Percentiles rank a stretch among this genome's conserved stretches.
Evolutionary conservation across 2,113 vertebrate genomes (phyloP).

Genomic region (Petrocephalus zakoni): DNA sequence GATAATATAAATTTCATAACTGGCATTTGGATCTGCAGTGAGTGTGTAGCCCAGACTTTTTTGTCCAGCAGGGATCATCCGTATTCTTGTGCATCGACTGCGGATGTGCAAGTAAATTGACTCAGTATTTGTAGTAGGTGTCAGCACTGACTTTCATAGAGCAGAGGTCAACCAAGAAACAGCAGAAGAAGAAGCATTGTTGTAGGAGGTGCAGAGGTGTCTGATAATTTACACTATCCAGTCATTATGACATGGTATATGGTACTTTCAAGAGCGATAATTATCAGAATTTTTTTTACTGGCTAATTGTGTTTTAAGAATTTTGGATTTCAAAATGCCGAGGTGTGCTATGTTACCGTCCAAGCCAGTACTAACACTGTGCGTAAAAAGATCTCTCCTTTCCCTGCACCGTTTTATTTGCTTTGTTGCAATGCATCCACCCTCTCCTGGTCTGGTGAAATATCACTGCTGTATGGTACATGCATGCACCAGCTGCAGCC

Average conservation of each 20-base stretch:
- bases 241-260: neutral
- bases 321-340: neutral
- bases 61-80: neutral
- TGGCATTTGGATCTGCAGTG: neutral
- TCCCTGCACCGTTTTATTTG: too few relatives aligned
- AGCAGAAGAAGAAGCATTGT: neutral
- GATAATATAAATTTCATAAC: neutral
- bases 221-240: neutral
- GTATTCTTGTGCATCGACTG: neutral
- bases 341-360: neutral
- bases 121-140: neutral
- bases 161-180: neutral
- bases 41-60: neutral
- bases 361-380: neutral
- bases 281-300: neutral
- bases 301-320: neutral
- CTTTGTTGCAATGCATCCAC: too few relatives aligned
- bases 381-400: too few relatives aligned
- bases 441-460: neutral
- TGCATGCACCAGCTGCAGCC: neutral
- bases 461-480: neutral
- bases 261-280: neutral
- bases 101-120: neutral
- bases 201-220: neutral
- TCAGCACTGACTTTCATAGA: neutral